Evolutionary conservation across 2,797 vertebrate species (phyloP).

Genomic region (Eulemur mongoz): DNA sequence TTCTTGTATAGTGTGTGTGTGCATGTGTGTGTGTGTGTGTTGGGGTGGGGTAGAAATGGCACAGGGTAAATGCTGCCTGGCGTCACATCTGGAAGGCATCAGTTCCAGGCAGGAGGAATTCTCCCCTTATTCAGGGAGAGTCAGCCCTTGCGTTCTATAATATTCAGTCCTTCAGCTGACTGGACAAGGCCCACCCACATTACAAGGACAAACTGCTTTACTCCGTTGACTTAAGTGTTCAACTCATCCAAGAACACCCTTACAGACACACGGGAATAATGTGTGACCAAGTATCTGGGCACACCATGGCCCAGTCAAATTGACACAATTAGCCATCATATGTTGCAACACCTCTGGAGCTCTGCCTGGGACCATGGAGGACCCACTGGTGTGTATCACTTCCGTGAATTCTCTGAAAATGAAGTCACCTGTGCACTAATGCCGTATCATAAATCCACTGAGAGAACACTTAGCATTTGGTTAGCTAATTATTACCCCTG

Average conservation of each 20-base stretch:
- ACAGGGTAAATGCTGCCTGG: not conserved
- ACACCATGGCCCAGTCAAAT: not conserved
- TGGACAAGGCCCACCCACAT: not conserved
- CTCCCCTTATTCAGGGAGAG: not conserved
- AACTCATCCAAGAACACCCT: not conserved
- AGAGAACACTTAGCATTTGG: slow-evolving; percentile 49
- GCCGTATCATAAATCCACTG: not conserved
- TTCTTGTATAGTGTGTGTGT: not conserved
- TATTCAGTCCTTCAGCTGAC: not conserved
- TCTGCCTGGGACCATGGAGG: not conserved
- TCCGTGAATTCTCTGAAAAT: not conserved
- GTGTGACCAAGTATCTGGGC: not conserved
- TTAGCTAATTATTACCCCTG: slow-evolving; percentile 52
- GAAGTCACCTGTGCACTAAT: not conserved
- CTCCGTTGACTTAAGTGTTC: not conserved
- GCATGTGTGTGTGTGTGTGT: not conserved
- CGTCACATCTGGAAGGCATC: not conserved
- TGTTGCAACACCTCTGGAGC: not conserved
- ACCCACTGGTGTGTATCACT: not conserved
- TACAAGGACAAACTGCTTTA: not conserved
- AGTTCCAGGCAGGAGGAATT: not conserved
- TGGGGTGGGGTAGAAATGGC: not conserved
- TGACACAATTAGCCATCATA: not conserved
- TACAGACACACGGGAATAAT: not conserved
- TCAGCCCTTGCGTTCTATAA: not conserved